Percentiles rank a stretch among this genome's conserved stretches.
Conservation (phyloP, 1,140 invertebrate genomes). For the Campoletis sonorensis region DNA sequence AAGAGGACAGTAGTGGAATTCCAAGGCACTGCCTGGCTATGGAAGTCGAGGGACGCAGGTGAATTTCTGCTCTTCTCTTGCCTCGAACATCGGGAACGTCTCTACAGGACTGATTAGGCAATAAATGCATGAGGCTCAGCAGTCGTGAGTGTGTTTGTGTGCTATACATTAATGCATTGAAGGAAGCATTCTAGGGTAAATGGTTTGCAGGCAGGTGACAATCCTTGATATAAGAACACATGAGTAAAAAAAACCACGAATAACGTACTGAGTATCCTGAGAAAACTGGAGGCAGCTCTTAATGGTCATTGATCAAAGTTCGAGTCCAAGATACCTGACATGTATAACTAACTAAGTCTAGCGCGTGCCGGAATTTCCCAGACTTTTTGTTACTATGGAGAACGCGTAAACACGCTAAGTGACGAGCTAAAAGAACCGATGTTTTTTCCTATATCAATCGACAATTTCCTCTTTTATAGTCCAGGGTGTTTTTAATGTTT, state of each 20-base stretch:
- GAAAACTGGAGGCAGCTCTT: background rate
- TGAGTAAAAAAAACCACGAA: background rate
- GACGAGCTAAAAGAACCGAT: conserved; percentile 16
- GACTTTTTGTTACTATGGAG: background rate
- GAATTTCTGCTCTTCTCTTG: conserved; percentile 37
- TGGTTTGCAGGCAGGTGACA: conserved; percentile 41
- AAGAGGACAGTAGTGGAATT: background rate
- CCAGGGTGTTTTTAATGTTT: conserved; percentile 1
- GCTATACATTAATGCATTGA: background rate
- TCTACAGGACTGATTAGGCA: conserved; percentile 36
- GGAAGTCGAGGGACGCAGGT: conserved; percentile 46
- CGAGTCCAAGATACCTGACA: background rate
- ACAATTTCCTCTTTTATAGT: background rate
- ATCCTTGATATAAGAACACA: background rate
- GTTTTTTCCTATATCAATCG: conserved; percentile 11
- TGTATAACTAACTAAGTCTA: background rate
- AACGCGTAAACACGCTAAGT: background rate
- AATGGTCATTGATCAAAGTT: conserved; percentile 26
- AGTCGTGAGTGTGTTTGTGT: background rate
- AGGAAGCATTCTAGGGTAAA: conserved; percentile 2
- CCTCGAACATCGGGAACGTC: conserved; percentile 11
- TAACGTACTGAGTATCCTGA: background rate
- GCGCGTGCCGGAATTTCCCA: conserved; percentile 14
- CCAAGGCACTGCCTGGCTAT: conserved; percentile 18
- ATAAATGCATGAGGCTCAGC: conserved; percentile 31